Base-by-base conservation (phyloP, 2,888 invertebrate genomes). In the Stenotaenia linearis region DNA sequence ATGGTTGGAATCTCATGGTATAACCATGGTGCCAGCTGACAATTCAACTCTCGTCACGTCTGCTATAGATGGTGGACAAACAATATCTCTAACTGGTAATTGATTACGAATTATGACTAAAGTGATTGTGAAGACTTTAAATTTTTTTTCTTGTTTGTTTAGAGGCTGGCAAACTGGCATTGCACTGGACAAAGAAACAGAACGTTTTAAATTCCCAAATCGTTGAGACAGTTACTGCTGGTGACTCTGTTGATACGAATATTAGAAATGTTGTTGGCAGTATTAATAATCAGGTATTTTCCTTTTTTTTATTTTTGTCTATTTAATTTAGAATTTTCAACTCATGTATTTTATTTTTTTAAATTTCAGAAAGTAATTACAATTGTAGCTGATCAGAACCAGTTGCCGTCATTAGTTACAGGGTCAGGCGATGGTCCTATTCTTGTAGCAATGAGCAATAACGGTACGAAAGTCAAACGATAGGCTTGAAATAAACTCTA, bases 51-150 rank as follows among this genome's bases (percentile, higher is more conserved):
- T 92, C 81, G 90, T 95, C 80, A 91, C 92, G 82, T 91, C 90
- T 80, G 95, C 94, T 37, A 90, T 96, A 85, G 92, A 93, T 87
- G 92, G 91, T 86, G 96, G 96, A 0, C 92, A 95, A 84, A 93
- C 93, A 81, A 90, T 96, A 79, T 91, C 94, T 82, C 89, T 96
- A 76, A 95, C 88, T 83, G 87, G 86, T 86, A 50, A 35, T n/a
- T 56, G 23, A 15, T 30, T 50, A 25, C 10, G 18, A n/a, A n/a
- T n/a, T n/a, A n/a, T n/a, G n/a, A n/a, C n/a, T n/a, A n/a, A n/a
- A n/a, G n/a, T n/a, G n/a, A n/a, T n/a, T n/a, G n/a, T n/a, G n/a
- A n/a, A n/a, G n/a, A n/a, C n/a, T n/a, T n/a, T n/a, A 18, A n/a
- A 61, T 10, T 32, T 10, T 40, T 80, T 79, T 79, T 1, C n/a